Base-by-base conservation (phyloP, 2,797 vertebrate genomes). In the Oryzias dopingdopingensis region DNA sequence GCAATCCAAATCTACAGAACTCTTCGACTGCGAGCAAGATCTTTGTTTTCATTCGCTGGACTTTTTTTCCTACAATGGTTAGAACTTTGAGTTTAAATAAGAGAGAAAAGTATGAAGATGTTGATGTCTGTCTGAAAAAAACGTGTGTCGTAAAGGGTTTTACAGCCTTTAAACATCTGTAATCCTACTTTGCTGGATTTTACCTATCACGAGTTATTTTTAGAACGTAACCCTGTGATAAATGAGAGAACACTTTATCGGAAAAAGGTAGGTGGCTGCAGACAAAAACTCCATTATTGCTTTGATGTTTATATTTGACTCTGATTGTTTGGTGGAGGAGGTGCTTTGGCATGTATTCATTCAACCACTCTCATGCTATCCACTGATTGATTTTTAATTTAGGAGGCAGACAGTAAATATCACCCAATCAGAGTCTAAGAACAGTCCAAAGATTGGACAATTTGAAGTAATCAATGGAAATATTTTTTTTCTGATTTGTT, bases 381-480 rank as follows among this genome's bases (percentile, higher is more conserved):
- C 92, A 89, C 95, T 94, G 95, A 99, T 98, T 97, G 96, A 98
- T 97, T 98, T 98, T 96, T 94, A 97, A 96, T 95, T 96, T 95
- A 94, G 93, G 71, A 95, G 93, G 92, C 94, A 97, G 95, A 96
- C 94, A 93, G 95, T 96, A 96, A 96, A 95, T 94, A 95, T 94
- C 93, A 92, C 89, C 95, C 94, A 96, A 98, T 97, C 95, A 96
- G 93, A 89, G 92, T 86, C 94, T 93, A 91, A 94, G 94, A 95
- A 95, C 94, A 93, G 93, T 93, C 89, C 93, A 94, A 92, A 95
- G 94, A 98, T 97, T 94, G 95, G 95, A 96, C 96, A 95, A 96
- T 97, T 96, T 95, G 93, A 90, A 86, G 91, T 93, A 96, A 98
- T 99, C 97, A 95, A 99, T 99, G 92, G 92, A 95, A 91, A 92